These are phyloP conservation scores for Poeciliopsis prolifica DNA, from an alignment of 2,113 vertebrate genomes.

Conservation along the genomic window DNA sequence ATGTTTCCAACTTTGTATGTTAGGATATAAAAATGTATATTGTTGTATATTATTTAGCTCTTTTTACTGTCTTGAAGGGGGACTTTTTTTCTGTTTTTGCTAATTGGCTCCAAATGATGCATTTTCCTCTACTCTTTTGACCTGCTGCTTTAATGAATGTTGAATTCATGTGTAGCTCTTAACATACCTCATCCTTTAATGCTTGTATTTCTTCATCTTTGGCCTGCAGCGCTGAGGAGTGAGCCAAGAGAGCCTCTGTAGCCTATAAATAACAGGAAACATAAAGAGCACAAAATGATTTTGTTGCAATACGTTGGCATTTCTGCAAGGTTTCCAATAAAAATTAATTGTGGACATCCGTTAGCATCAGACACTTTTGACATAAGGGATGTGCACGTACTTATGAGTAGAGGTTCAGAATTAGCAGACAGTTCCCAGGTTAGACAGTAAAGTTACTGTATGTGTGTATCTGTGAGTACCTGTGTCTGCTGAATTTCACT, in stretches of 20 bases:
- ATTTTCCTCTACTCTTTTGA: background rate
- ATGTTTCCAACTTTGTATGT: background rate
- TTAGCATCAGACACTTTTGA: background rate
- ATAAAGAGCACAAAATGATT: background rate
- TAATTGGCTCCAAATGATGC: background rate
- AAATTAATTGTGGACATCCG: background rate
- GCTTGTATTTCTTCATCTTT: constrained; percentile 74
- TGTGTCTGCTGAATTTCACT: constrained; percentile 83
- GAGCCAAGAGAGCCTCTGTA: constrained; percentile 78
- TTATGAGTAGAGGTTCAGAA: constrained; percentile 1
- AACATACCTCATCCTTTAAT: constrained; percentile 75
- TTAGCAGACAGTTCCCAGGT: constrained; percentile 14
- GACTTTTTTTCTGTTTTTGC: background rate
- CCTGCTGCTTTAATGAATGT: background rate
- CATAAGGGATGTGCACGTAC: background rate
- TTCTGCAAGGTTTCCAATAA: background rate
- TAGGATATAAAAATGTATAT: background rate
- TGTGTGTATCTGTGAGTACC: constrained; percentile 66
- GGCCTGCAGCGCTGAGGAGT: constrained; percentile 73
- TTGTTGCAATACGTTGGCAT: background rate
- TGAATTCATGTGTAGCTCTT: background rate
- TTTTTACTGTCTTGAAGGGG: background rate
- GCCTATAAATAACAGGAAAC: constrained; percentile 44
- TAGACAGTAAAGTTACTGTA: background rate
- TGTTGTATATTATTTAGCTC: background rate